Evolutionary conservation across 92 coral and sea anemone genomes (phyloP), one percentile per base, ranked within the genome.

Genomic region (Porites cylindrica): DNA sequence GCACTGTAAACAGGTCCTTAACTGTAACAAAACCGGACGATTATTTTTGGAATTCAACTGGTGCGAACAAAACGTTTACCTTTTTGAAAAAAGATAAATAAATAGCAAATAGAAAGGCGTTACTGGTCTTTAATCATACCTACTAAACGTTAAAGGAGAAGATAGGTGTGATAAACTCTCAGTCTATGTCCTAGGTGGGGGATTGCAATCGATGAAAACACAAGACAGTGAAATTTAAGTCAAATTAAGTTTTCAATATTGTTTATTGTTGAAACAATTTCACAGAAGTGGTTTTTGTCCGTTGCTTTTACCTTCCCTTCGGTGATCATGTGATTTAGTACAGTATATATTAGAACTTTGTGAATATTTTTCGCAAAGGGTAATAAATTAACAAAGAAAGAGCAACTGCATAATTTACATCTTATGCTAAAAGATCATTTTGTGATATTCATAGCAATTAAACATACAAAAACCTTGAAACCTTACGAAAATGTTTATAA

Each of bases 301-400:
- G 19, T 10, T 73, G 19, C 10, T n/a, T 75, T 52, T 75, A 12
- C 54, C 23, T 52, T 13, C 8, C 65, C 59, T 53, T 56, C n/a
- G 18, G 59, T 71, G 70, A 71, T 82, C 86, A 66, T 10, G 56
- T 82, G 86, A 29, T 38, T 38, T 38, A 38, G 79, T 65, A 47
- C 63, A 51, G 63, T 74, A 83, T 83, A 83, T 83, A 83, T 83
- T 83, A 83, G 38, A 67, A 23, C 51, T 83, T 83, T 83, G 62
- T 83, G 87, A 75, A 83, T 73, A 83, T 61, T 74, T 63, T 47
- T 83, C 61, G 80, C 87, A 74, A 83, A 75, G 87, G 74, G 72
- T 51, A 73, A 83, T 83, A 83, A 83, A 83, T 83, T 83, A 83
- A 74, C 50, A 74, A 26, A 20, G 81, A 52, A 73, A 74, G 51